phyloP scores from a whole-genome alignment of 2,113 vertebrate species.

The Cyrtonyx montezumae region DNA sequence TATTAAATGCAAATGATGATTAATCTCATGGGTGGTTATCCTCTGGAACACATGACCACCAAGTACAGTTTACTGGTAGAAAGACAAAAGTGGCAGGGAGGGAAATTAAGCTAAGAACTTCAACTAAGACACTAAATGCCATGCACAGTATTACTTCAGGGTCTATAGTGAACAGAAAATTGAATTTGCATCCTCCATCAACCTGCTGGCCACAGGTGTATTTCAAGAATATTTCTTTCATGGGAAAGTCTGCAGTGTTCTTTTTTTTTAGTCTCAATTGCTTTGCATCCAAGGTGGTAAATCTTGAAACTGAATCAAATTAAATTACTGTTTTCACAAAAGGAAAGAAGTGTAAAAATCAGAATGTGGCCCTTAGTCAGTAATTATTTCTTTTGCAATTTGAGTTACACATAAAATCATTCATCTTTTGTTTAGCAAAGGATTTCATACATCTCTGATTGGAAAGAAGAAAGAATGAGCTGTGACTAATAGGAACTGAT shows the following conservation, averaged over 20 bases:
- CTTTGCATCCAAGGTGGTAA: not conserved
- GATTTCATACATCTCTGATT: slow-evolving; percentile 49
- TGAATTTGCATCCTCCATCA: not conserved
- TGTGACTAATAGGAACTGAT: slow-evolving; percentile 63
- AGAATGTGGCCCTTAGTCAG: slow-evolving; percentile 7
- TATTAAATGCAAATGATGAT: not conserved
- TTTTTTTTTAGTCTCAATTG: not conserved
- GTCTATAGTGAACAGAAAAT: not conserved
- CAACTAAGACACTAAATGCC: not conserved
- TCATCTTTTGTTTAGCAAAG: slow-evolving; percentile 66
- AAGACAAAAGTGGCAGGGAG: not conserved
- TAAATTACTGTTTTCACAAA: slow-evolving; percentile 24
- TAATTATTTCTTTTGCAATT: slow-evolving; percentile 54
- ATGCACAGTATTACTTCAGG: not conserved
- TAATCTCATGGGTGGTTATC: not conserved
- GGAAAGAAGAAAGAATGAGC: slow-evolving; percentile 40
- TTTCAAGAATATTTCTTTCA: not conserved
- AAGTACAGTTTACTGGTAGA: not conserved
- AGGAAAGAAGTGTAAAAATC: not conserved
- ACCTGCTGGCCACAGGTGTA: not conserved
- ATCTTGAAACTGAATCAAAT: slow-evolving; percentile 10
- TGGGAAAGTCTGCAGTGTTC: not conserved
- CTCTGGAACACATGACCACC: not conserved
- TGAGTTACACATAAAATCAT: not conserved
- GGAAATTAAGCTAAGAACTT: not conserved